Evolutionary conservation across 2,888 invertebrate species (phyloP), one percentile per base, ranked within the genome.

Genomic region (Dicranocentrus wangi): DNA sequence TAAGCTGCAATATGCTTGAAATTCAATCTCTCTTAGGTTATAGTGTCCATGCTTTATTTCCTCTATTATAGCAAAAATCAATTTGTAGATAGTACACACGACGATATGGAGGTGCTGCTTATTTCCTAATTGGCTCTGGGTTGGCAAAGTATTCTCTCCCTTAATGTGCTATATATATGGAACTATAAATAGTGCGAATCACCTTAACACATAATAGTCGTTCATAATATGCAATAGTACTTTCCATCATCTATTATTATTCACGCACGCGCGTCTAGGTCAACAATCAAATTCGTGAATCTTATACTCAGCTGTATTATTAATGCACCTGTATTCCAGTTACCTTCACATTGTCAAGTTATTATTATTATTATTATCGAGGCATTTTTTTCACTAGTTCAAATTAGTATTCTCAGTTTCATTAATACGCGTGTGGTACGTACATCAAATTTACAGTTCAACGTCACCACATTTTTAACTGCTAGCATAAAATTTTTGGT

Each of bases 301-400:
- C 47, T 47, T 47, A 47, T 47, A 32, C 10, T 32, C 47, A 47
- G n/a, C n/a, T 47, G 47, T 47, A 47, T 47, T 47, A 47, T 47
- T 10, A 47, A 10, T 47, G 47, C 47, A 47, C 21, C 19, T 55
- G 47, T 55, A 55, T 55, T 78, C 72, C 72, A 79, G 79, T 79
- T 79, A 79, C 79, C 79, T 72, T 79, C 70, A 65, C 78, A 78
- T 70, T 72, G 61, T 79, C 69, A 77, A 27, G 5, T n/a, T 47
- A 47, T 2, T 28, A 25, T 28, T 28, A 27, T 8, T 61, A n/a
- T n/a, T 47, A 47, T 2, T 28, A 25, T 28, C n/a, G 58, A 21
- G 7, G 27, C 65, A 39, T 77, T 66, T 43, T n/a, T n/a, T 61
- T 63, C 63, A 28, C 65, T 71, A 79, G 78, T 79, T 79, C 77